Base-by-base conservation (phyloP, 2,888 invertebrate species). In the Hoplodrina blanda region DNA sequence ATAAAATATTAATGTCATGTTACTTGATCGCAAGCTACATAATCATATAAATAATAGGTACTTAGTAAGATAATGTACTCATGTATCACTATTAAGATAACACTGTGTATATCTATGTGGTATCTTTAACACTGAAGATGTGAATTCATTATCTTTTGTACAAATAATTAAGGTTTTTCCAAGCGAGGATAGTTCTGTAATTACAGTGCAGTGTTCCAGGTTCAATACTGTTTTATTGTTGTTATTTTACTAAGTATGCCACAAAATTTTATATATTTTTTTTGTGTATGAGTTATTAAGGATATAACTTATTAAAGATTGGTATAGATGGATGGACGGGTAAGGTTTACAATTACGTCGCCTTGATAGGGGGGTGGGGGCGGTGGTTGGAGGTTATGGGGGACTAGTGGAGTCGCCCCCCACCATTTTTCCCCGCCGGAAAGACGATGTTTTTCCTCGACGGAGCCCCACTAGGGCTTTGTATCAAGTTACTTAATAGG, bases 21-120 rank as follows among this genome's bases (percentile, higher is more conserved):
- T 37, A 13, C 10, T 19, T 11, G 19, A 72, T 11, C 49, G n/a
- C n/a, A n/a, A 15, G 10, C 7, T n/a, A n/a, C 4, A 55, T 15
- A 41, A 55, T 55, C 7, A 66, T 52, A 5, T 7, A 49, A 20
- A 25, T 19, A 56, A 11, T 25, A 46, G 2, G 4, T 30, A 30
- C 10, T 20, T 33, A 19, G 5, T 46, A 25, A 33, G 46, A 65
- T 66, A 33, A n/a, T 41, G 1, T 37, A 15, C 15, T 41, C 30
- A n/a, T 20, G 17, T 64, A 52, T 50, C 1, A 3, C 19, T 25
- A 41, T 62, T 53, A 50, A 68, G 70, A 80, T 80, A 76, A 57
- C 10, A 46, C 11, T 20, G 10, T 25, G 25, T 25, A 25, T 25
- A 25, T 25, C 25, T 25, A 2, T 25, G 25, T 49, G 25, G 1